A percentile compares a stretch with the other conserved stretches of the same genome.
These are phyloP conservation scores for Tiliacea aurago DNA, from an alignment of 2,888 invertebrate species.

Conservation along the genomic window DNA sequence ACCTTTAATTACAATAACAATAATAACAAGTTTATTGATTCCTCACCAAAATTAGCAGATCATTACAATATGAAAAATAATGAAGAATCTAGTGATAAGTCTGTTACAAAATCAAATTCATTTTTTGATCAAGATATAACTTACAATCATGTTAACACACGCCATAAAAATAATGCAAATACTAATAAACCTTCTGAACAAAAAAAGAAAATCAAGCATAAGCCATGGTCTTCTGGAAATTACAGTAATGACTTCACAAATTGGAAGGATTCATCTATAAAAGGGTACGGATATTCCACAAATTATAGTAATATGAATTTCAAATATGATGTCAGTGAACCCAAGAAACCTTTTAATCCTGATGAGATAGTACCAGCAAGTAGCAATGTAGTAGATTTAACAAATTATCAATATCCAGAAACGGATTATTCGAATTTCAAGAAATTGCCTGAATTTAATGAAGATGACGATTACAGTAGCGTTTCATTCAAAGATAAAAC, in stretches of 20 bases:
- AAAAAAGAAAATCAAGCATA: slow-evolving; percentile 80
- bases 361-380: slow-evolving; percentile 83
- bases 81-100: slow-evolving; percentile 69
- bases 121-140: slow-evolving; percentile 66
- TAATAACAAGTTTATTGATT: slow-evolving; percentile 67
- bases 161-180: slow-evolving; percentile 69
- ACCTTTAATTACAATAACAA: slow-evolving; percentile 66
- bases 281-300: slow-evolving; percentile 83
- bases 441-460: slow-evolving; percentile 77
- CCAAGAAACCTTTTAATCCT: slow-evolving; percentile 75
- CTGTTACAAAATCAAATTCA: slow-evolving; percentile 65
- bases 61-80: slow-evolving; percentile 69
- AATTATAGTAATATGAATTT: slow-evolving; percentile 81
- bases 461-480: slow-evolving; percentile 74
- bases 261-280: slow-evolving; percentile 75
- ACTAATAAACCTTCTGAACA: slow-evolving; percentile 70
- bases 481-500: slow-evolving; percentile 74
- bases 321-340: slow-evolving; percentile 76
- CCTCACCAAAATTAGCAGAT: slow-evolving; percentile 65
- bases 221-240: slow-evolving; percentile 73
- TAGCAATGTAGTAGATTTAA: slow-evolving; percentile 79
- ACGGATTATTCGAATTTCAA: slow-evolving; percentile 78
- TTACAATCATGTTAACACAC: slow-evolving; percentile 66
- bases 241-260: slow-evolving; percentile 73
- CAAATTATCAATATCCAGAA: slow-evolving; percentile 78